Evolutionary conservation across 2,888 invertebrate genomes (phyloP).

Genomic region (Dioctria linearis): DNA sequence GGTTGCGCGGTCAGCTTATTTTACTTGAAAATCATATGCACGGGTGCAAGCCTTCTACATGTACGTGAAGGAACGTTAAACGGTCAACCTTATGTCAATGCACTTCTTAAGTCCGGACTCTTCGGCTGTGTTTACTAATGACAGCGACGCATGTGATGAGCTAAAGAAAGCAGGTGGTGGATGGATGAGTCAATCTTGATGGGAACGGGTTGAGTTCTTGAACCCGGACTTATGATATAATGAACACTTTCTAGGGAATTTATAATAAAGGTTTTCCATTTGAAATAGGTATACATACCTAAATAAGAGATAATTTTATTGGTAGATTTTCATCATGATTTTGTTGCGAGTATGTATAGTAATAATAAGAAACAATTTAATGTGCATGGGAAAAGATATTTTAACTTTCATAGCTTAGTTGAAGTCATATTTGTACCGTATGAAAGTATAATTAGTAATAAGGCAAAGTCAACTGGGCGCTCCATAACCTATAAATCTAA

Average conservation of each 20-base stretch:
- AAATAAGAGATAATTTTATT: no score
- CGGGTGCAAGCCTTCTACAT: constrained; percentile 55
- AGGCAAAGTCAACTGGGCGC: no score
- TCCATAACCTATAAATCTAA: no score
- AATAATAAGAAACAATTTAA: no score
- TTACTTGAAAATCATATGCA: constrained; percentile 55
- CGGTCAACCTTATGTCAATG: constrained; percentile 55
- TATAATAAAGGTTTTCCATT: neutral
- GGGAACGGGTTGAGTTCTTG: constrained; percentile 43
- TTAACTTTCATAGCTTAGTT: no score
- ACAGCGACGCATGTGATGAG: constrained; percentile 13
- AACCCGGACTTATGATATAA: constrained; percentile 55
- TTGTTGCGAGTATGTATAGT: no score
- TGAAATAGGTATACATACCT: neutral
- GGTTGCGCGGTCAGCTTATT: constrained; percentile 26
- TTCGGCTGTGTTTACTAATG: constrained; percentile 40
- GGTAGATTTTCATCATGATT: no score
- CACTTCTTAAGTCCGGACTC: constrained; percentile 53
- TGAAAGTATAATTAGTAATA: no score
- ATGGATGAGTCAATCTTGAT: constrained; percentile 46
- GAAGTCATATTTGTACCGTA: no score
- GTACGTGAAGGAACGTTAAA: constrained; percentile 58
- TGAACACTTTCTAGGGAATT: constrained; percentile 3
- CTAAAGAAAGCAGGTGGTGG: constrained; percentile 52
- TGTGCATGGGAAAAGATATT: no score